Evolutionary conservation across 2,888 invertebrate genomes (phyloP), one percentile per base, ranked within the genome.

Genomic region (Thera britannica): DNA sequence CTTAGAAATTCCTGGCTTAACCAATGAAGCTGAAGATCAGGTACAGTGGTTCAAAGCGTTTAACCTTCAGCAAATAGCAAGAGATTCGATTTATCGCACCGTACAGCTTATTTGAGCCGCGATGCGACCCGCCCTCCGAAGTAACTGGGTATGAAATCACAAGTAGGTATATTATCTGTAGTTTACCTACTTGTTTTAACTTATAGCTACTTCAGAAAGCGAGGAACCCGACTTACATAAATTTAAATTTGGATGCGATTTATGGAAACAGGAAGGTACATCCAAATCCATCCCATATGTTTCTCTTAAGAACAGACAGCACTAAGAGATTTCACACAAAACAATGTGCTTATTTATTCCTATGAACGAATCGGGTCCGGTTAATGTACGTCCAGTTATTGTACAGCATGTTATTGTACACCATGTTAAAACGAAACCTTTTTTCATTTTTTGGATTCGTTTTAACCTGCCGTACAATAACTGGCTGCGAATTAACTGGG

Each of bases 31-130:
- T 1, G 46, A 60, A 36, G 44, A 38, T 49, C 64, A 55, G 11
- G 35, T 55, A 64, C 56, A 46, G 69, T 57, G 35, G 55, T 72
- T 71, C 67, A 67, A 70, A 73, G 46, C 12, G 46, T 38, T 56
- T 65, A 58, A 55, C 67, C 74, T 71, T 71, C 56, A 56, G 49
- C 69, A 58, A 41, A 58, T 58, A 61, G 48, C 23, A 58, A 57
- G 44, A 61, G 58, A 72, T 73, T 68, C 71, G 59, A 76, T 67
- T 72, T 68, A 71, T 72, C 23, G 23, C 66, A 60, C 65, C 60
- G 68, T 54, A 44, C 48, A 51, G 58, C 54, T 63, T 63, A 57
- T 63, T 63, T 63, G 62, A 63, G 49, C 56, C 41, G 23, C 23
- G 23, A 8, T 57, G 9, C 41, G 59, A 67, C 67, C 62, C 62